Conservation (phyloP, 1,140 invertebrate genomes). For the Ylistrum balloti region DNA sequence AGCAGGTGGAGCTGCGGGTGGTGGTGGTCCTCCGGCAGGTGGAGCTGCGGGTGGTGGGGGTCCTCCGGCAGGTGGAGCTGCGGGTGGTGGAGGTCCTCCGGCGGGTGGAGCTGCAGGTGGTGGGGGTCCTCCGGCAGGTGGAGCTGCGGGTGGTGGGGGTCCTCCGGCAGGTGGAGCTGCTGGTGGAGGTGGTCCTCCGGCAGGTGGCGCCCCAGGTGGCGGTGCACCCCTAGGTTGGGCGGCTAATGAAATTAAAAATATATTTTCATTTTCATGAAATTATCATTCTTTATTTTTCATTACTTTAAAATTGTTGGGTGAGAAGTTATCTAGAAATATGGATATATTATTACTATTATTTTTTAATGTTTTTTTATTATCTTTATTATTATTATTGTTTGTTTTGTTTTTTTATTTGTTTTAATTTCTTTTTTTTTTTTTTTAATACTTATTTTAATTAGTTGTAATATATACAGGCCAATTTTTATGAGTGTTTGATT, state of each 20-base stretch:
- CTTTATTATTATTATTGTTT: too few relatives aligned
- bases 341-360: neutral
- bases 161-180: neutral
- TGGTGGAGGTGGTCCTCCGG: neutral
- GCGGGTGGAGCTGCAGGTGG: neutral
- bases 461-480: too few relatives aligned
- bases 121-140: neutral
- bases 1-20: neutral
- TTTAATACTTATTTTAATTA: too few relatives aligned
- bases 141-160: neutral
- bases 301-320: too few relatives aligned
- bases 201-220: neutral
- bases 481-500: too few relatives aligned
- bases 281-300: too few relatives aligned
- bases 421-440: too few relatives aligned
- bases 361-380: too few relatives aligned
- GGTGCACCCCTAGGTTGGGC: neutral
- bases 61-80: neutral
- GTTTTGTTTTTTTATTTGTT: too few relatives aligned
- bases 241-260: neutral
- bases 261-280: neutral
- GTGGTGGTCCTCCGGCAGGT: neutral
- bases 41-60: neutral
- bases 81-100: neutral
- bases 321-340: neutral